Conservation (phyloP, 2,797 vertebrate species). For the Danio albolineatus region DNA sequence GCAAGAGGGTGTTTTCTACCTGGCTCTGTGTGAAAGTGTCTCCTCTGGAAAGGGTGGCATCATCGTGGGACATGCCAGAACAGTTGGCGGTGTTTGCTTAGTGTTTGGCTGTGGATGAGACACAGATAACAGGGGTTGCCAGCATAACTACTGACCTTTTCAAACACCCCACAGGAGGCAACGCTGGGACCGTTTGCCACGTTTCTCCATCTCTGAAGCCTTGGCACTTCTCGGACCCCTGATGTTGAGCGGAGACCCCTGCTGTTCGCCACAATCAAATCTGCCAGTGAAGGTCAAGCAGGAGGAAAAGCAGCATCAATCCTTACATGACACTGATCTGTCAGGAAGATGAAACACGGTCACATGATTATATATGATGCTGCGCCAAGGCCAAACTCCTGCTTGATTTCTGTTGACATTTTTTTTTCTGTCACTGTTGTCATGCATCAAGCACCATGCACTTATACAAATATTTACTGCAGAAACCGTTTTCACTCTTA, state of each 20-base stretch:
- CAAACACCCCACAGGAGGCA: conserved; percentile 50
- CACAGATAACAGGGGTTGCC: conserved; percentile 50
- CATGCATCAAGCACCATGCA: background rate
- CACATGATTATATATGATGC: conserved; percentile 18
- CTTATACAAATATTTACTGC: background rate
- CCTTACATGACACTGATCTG: conserved; percentile 45
- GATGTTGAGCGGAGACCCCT: conserved; percentile 41
- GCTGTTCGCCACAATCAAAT: conserved; percentile 49
- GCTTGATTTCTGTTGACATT: background rate
- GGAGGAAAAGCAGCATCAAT: conserved; percentile 39
- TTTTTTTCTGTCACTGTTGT: background rate
- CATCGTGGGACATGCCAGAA: conserved; percentile 46
- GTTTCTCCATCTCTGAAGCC: conserved; percentile 50
- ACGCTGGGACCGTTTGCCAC: conserved; percentile 46
- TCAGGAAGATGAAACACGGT: conserved; percentile 36
- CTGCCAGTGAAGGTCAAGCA: conserved; percentile 59
- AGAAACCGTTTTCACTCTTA: too few relatives aligned
- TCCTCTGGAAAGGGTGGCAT: conserved; percentile 55
- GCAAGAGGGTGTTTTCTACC: conserved; percentile 49
- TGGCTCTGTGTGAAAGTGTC: conserved; percentile 3
- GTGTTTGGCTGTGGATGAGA: conserved; percentile 26
- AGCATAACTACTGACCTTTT: conserved; percentile 65
- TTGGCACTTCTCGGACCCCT: conserved; percentile 39
- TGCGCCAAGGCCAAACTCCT: conserved; percentile 5
- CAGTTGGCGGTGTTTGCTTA: conserved; percentile 55